Evolutionary conservation across 2,797 vertebrate species (phyloP), one percentile per base, ranked within the genome.

Genomic region (Sebastes trivittatus): DNA sequence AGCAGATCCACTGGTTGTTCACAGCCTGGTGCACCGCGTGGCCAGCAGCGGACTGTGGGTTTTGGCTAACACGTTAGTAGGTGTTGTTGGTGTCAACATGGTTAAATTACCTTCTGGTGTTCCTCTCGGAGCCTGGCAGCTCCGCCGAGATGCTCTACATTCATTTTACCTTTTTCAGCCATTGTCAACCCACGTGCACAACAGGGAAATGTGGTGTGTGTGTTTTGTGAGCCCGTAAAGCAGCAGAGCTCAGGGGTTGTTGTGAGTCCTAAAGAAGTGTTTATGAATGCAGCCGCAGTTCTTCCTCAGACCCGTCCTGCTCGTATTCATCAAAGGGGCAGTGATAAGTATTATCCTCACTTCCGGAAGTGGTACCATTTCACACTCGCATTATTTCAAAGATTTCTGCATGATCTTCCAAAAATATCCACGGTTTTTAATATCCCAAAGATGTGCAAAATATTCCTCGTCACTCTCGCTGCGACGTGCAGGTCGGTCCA

Each of bases 201-300:
- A 59, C 70, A 72, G 59, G 16, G 64, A 82, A 70, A 25, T 52
- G 61, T 46, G 25, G 27, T 55, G 72, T 88, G 36, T 38, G 36
- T 38, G 36, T 84, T 59, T 25, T 34, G 32, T 64, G 82, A 75
- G 77, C 87, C 90, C 86, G 72, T 87, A 87, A 52, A 20, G 18
- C 14, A 49, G 82, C 81, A 90, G 84, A 85, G 87, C 93, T 96
- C 97, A 97, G 65, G 95, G 96, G 91, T 94, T 95, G 93, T 93
- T 95, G 95, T 96, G 96, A 98, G 98, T 98, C 97, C 98, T 97
- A 96, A 97, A 97, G 94, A 96, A 97, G 93, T 97, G 97, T 97
- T 97, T 97, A 96, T 97, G 96, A 92, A 96, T 95, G 94, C 96
- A 96, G 93, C 95, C 94, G 90, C 95, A 95, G 94, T 94, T 91